Evolutionary conservation across 30 jellyfish, hydroid and myxozoan genomes (phyloP), one percentile per base, ranked within the genome.

Genomic region (Cassiopea xamachana): DNA sequence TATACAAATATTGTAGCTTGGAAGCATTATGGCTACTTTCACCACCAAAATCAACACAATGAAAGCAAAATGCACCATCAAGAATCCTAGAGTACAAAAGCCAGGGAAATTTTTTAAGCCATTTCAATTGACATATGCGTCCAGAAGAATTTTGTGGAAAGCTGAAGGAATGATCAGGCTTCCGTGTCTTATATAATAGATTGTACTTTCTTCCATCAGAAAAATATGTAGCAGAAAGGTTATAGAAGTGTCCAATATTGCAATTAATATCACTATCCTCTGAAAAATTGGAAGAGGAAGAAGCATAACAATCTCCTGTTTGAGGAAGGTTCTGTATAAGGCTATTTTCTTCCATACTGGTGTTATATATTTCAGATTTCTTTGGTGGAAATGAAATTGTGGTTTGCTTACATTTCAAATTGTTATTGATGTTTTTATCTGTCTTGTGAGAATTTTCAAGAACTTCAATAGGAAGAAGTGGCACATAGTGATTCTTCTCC

Each of bases 1-100:
- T 69, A 39, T 44, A 84, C 46, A 84, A 55, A 46, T 87, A 18
- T 7, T 10, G 14, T 18, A 70, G 45, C 60, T 84, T 84, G 51
- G 70, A 46, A 55, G 92, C 44, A 80, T 80, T 58, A 60, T 80
- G 76, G 45, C 72, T 80, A 72, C 78, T 60, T 82, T 69, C 82
- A 13, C 55, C 82, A 60, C 69, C 84, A 69, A 45, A 91, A 64
- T 73, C 60, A 1, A 83, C 91, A 75, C 86, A 83, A 83, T 72
- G 12, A 1, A 83, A 2, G 59, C 97, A 91, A 85, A 74, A 91
- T 18, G 97, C 97, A 7, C 91, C 97, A 77, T 91, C 94, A 15
- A 69, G 86, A 44, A 69, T 0, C n/a, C 74, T 71, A 2, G 96
- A 92, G 81, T 92, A 92, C 6, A 86, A 64, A 75, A 92, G 78